Conservation (phyloP, 2,888 invertebrate species). For the Litoditis marina region DNA sequence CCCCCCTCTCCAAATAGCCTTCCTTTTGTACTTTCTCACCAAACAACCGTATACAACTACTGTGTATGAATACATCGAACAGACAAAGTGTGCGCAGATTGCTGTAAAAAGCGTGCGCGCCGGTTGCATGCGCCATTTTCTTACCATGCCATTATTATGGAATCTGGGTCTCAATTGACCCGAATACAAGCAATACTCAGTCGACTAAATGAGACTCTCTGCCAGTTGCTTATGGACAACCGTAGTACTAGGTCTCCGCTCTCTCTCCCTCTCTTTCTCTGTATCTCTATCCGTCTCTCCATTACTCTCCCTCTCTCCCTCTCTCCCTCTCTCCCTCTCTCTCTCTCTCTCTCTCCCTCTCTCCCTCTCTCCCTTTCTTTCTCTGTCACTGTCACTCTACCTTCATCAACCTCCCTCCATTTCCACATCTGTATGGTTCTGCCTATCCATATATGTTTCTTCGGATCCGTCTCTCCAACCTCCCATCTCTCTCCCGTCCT, state of each 20-base stretch:
- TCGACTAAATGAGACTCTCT: neutral
- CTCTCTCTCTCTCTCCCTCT: no score
- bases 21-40: no score
- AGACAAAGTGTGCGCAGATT: no score
- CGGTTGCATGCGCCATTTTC: no score
- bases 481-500: no score
- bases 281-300: neutral
- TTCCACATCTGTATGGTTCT: neutral
- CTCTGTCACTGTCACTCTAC: constrained; percentile 6
- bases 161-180: constrained; percentile 20
- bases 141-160: constrained; percentile 18
- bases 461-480: no score
- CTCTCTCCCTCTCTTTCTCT: neutral
- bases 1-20: no score
- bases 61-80: no score
- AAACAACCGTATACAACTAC: no score
- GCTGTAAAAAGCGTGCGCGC: no score
- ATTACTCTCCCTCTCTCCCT: no score
- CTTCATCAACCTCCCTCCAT: constrained; percentile 1
- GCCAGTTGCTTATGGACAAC: neutral
- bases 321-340: neutral
- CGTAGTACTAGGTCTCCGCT: neutral
- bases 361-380: constrained; percentile 4
- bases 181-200: constrained; percentile 3
- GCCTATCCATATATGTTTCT: no score